Conservation (phyloP, 2,113 vertebrate species). For the Oceanites oceanicus region DNA sequence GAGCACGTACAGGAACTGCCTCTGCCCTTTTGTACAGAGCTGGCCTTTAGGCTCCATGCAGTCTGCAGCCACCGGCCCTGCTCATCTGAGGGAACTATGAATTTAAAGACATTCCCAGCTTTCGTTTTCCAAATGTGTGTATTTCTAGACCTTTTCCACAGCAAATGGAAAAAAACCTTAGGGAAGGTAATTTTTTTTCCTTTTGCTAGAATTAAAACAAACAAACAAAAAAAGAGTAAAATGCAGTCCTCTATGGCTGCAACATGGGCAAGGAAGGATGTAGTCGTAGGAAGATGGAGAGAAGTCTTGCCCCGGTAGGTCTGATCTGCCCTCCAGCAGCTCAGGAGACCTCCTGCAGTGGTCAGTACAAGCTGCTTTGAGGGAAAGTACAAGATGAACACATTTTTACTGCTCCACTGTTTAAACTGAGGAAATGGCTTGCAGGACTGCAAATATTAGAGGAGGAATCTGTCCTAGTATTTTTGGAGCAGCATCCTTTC, state of each 20-base stretch:
- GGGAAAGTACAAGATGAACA: neutral
- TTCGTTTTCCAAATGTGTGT: neutral
- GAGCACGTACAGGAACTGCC: conserved; percentile 55
- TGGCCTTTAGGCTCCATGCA: conserved; percentile 64
- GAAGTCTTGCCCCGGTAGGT: neutral
- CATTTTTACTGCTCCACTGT: neutral
- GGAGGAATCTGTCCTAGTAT: neutral
- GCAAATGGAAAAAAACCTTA: neutral
- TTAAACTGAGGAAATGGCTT: neutral
- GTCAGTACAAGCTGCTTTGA: neutral
- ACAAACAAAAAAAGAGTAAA: neutral
- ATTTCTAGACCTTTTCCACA: neutral
- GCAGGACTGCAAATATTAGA: neutral
- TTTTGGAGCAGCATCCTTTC: neutral
- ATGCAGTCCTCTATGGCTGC: neutral
- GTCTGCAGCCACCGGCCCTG: conserved; percentile 41
- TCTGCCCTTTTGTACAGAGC: conserved; percentile 65
- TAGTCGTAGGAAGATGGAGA: neutral
- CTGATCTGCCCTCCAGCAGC: neutral
- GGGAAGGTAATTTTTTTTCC: neutral
- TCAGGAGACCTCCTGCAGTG: neutral
- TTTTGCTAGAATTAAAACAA: neutral
- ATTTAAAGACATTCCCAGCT: conserved; percentile 11
- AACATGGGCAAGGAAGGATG: neutral
- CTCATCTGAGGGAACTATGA: neutral